Base-by-base conservation (phyloP, 2,888 invertebrate genomes). In the Scaptomyza caliginosa region DNA sequence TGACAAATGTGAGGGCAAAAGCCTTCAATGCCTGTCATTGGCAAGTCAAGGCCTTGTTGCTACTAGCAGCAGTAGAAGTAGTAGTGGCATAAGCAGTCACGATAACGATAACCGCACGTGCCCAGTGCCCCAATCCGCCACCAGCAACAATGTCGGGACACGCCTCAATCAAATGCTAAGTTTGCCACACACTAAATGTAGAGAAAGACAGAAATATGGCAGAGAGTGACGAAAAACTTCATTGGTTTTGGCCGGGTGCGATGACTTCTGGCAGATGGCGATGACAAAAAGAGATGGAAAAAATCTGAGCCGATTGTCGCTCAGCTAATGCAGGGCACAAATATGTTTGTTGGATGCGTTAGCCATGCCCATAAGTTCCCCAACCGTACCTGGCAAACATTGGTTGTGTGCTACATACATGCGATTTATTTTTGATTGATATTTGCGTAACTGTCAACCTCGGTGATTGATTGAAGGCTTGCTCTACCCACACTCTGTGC, bases 351-450 rank as follows among this genome's bases (percentile, higher is more conserved):
- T 16, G 73, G 67, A 46, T 72, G 74, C 71, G 57, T 57, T 64
- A 26, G 55, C 49, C 45, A 32, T 10, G 36, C 40, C 23, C 67
- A 2, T 32, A 16, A 10, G 52, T 57, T 67, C 23, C 24, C 42
- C 1, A 3, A n/a, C 59, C 76, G 64, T 64, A 73, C 64, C 84
- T 84, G 86, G 51, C 87, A 84, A 86, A 81, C 79, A 81, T 80
- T 55, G 74, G 32, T 13, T 34, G 30, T 67, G 70, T 65, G 75
- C 78, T 60, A 81, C 84, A 79, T 67, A 82, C 76, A 86, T 86
- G 72, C 85, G 87, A 86, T 81, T 81, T 81, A 81, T 86, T 78
- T 81, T 81, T 81, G 81, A 86, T 86, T 81, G 87, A 81, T 81
- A 81, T 81, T 81, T 81, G 87, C 81, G 87, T 85, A 81, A 86